Base-by-base conservation (phyloP, 2,888 invertebrate genomes). In the Deilephila elpenor region DNA sequence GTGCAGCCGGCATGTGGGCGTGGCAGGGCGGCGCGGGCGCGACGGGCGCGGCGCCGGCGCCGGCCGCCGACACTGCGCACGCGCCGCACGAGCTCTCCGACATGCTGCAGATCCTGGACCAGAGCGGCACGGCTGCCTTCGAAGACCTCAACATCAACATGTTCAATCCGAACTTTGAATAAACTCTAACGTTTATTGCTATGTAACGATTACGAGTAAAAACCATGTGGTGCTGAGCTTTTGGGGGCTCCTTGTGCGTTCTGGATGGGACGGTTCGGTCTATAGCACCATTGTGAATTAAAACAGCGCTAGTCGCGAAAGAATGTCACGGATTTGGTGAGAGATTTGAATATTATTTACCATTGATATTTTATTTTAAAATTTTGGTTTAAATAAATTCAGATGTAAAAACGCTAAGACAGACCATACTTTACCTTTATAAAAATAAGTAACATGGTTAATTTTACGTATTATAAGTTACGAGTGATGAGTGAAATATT, bases 71-170 rank as follows among this genome's bases (percentile, higher is more conserved):
- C 75, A 91, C 86, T 0, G 84, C 89, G 56, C 96, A 96, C 74
- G 96, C 96, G 61, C 96, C 96, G 60, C 95, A 95, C 78, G 98
- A 98, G 93, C 96, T 98, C 74, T 97, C 98, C 20, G 98, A 98
- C 86, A 98, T 98, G 98, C 95, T 98, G 83, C 98, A 98, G 92
- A 98, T 98, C 96, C 94, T 98, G 74, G 98, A 98, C 92, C 98
- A 98, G 89, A 96, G 97, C 83, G 97, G 96, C 71, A 96, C 97
- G 59, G 95, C 97, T 74, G 96, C 97, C 44, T 98, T 98, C 89
- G 98, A 98, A 89, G 98, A 98, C 91, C 95, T 98, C 84, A 97
- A 97, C 87, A 96, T 98, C 82, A 96, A 96, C 85, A 98, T 98
- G 98, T 98, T 98, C 91, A 98, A 97, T 89, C 96, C 98, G 82